Conservation (phyloP, 37 sponge, comb jelly and placozoan species). For the Agelas oroides region DNA sequence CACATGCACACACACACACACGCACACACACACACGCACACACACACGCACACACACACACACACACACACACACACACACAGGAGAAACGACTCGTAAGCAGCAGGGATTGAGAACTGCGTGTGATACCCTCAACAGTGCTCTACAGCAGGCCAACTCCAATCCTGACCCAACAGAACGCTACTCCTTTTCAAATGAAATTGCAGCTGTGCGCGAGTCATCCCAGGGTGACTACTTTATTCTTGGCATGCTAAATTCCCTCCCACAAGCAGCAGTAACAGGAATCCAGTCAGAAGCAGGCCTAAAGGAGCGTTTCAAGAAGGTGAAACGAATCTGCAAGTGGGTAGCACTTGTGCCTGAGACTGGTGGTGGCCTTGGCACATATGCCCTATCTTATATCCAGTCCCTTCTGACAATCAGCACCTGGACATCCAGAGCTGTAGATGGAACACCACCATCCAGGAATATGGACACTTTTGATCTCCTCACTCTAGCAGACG, state of each 20-base stretch:
- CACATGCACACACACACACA: no score
- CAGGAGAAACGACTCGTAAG: conserved; percentile 37
- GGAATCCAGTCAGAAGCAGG: conserved; percentile 70
- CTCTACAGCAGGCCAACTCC: conserved; percentile 33
- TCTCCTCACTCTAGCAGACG: conserved; percentile 58
- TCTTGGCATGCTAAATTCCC: conserved; percentile 39
- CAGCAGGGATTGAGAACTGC: conserved; percentile 67
- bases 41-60: no score
- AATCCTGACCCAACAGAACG: conserved; percentile 20
- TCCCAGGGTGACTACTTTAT: conserved; percentile 61
- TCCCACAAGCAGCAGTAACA: conserved; percentile 63
- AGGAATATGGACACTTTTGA: conserved; percentile 52
- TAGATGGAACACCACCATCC: background rate
- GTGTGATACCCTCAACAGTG: conserved; percentile 63
- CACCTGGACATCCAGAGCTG: background rate
- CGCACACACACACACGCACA: no score
- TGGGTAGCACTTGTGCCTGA: conserved; percentile 84
- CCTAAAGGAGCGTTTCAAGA: conserved; percentile 63
- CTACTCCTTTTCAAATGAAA: conserved; percentile 29
- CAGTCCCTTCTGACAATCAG: conserved; percentile 62
- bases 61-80: no score
- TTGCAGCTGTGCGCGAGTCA: conserved; percentile 51
- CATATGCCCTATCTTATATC: conserved; percentile 67
- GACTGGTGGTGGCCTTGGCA: conserved; percentile 67
- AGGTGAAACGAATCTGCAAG: conserved; percentile 59